Base-by-base conservation (phyloP, 2,888 invertebrate species). In the Phyllotreta cruciferae region DNA sequence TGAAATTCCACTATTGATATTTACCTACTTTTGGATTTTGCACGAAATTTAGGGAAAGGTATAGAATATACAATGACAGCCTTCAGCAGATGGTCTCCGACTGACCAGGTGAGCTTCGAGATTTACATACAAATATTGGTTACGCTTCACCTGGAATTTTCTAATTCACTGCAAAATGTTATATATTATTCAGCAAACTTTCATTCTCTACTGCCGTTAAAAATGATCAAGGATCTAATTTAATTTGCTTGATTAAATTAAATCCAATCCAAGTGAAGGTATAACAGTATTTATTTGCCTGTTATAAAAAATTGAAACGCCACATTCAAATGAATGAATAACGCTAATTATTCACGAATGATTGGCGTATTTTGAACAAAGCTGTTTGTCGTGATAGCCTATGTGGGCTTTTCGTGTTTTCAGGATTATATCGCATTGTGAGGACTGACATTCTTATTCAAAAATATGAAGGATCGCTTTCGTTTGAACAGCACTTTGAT, bases 41-140 rank as follows among this genome's bases (percentile, higher is more conserved):
- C 24, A 47, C 8, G 24, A 50, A 41, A 13, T 34, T 14, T 58
- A 39, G 35, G 50, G 58, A 50, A 50, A 58, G 58, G 41, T 58
- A 24, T 24, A 24, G 24, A 24, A 24, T 24, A 45, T 77, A 78
- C 79, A 78, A 78, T 77, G 78, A 78, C 77, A 78, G 50, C n/a
- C 36, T 5, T 24, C 7, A 50, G 79, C 79, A 79, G 79, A 78
- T 79, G 79, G 77, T 71, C 73, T 72, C 65, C 68, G 69, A 72
- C 72, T 77, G 78, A 77, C 78, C 78, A 78, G 78, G 77, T 78
- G 78, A 78, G 71, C 71, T 63, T 69, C 69, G 65, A 66, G 65
- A 72, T 71, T 73, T 70, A 66, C 70, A 73, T 73, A 73, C 73
- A 74, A 75, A 75, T 71, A 74, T 64, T 52, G 62, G 53, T 50